phyloP scores from a whole-genome alignment of 2,888 invertebrate species.

The Caenorhabditis sp. region DNA sequence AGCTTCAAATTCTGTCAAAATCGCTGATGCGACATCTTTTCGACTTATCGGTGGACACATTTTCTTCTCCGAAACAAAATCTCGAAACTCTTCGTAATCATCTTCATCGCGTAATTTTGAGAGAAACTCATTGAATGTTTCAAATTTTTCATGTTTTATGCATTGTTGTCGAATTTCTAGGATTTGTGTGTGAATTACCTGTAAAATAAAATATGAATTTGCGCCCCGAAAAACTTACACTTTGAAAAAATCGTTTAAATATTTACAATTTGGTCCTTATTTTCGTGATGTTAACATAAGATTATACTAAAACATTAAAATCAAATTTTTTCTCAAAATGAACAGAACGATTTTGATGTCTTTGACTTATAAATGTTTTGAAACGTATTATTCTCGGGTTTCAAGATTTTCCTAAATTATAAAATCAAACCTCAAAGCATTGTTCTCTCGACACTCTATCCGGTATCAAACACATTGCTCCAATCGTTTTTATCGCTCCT shows the following conservation, averaged over 20 bases:
- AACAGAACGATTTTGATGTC: not conserved
- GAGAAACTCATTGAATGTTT: not conserved
- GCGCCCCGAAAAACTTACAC: too few relatives aligned
- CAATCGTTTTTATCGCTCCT: not conserved
- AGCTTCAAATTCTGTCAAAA: not conserved
- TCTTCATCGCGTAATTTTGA: not conserved
- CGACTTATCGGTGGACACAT: not conserved
- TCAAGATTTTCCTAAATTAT: not conserved
- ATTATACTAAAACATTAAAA: too few relatives aligned
- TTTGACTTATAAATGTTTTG: too few relatives aligned
- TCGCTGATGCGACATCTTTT: not conserved
- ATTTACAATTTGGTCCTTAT: too few relatives aligned
- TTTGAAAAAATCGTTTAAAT: too few relatives aligned
- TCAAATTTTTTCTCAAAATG: too few relatives aligned
- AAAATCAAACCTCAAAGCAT: not conserved
- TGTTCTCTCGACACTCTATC: constrained; percentile 2
- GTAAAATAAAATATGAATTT: too few relatives aligned
- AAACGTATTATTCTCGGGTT: not conserved
- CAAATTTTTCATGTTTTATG: not conserved
- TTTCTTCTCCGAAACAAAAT: not conserved
- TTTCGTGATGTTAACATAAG: too few relatives aligned
- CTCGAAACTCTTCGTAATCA: not conserved
- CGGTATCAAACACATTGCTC: not conserved
- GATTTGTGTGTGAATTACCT: not conserved
- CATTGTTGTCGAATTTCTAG: not conserved